A percentile compares a stretch with the other conserved stretches of the same genome.
Evolutionary conservation across 2,113 vertebrate genomes (phyloP).

Genomic region (Theristicus caerulescens): DNA sequence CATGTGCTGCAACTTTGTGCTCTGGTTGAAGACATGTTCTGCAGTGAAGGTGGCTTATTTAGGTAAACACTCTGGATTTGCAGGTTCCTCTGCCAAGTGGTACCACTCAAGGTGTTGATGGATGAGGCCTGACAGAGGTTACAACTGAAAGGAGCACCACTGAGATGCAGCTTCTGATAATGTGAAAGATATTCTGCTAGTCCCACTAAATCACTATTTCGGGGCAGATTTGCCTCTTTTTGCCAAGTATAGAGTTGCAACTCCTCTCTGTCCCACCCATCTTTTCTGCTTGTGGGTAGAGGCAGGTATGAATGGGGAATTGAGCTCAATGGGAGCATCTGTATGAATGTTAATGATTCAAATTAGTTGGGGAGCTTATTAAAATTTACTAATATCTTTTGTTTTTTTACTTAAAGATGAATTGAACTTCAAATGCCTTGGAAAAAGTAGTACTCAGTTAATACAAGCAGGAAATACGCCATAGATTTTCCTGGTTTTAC

Average conservation of each 20-base stretch:
- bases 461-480: not conserved
- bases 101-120: not conserved
- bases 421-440: not conserved
- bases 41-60: not conserved
- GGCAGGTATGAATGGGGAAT: not conserved
- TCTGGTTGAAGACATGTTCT: not conserved
- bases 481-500: not conserved
- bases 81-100: not conserved
- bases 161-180: not conserved
- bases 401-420: not conserved
- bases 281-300: not conserved
- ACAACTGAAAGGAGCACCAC: not conserved
- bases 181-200: not conserved
- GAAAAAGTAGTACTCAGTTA: not conserved
- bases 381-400: not conserved
- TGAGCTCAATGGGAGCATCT: not conserved
- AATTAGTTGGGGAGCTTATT: not conserved
- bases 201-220: not conserved
- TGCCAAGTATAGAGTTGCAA: not conserved
- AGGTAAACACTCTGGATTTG: not conserved
- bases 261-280: not conserved
- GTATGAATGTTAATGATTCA: not conserved
- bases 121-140: not conserved
- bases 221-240: not conserved
- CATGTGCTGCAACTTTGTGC: not conserved